Evolutionary conservation across 2,888 invertebrate genomes (phyloP).

Genomic region (Trachelus stipa): DNA sequence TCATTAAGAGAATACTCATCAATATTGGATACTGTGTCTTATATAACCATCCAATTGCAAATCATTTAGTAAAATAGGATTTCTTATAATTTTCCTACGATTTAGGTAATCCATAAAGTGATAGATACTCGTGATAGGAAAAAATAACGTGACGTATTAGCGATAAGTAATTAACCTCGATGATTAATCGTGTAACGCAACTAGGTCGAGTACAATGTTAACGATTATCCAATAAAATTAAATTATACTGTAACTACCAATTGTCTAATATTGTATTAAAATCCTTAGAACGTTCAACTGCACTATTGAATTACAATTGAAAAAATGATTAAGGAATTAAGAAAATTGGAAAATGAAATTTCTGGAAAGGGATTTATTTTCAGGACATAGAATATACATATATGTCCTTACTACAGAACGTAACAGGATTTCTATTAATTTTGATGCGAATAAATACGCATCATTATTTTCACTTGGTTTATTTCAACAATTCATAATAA

Average conservation of each 20-base stretch:
- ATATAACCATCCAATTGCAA: background rate
- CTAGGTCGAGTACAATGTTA: background rate
- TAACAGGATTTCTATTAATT: background rate
- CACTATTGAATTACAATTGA: background rate
- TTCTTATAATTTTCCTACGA: background rate
- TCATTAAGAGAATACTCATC: background rate
- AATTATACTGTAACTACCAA: background rate
- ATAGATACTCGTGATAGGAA: background rate
- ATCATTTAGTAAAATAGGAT: background rate
- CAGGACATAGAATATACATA: background rate
- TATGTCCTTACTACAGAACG: background rate
- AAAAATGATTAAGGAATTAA: background rate
- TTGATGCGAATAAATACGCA: background rate
- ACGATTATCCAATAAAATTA: background rate
- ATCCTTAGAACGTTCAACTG: background rate
- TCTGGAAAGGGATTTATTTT: background rate
- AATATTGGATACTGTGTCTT: background rate
- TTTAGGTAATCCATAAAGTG: background rate
- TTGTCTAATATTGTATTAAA: background rate
- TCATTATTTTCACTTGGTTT: constrained; percentile 64
- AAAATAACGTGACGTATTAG: background rate
- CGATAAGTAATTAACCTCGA: background rate
- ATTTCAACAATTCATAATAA: constrained; percentile 65
- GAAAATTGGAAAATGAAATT: background rate
- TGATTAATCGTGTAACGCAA: background rate